These are phyloP conservation scores for Syrmaticus mikado DNA, from an alignment of 2,113 vertebrate species.

Conservation along the genomic window DNA sequence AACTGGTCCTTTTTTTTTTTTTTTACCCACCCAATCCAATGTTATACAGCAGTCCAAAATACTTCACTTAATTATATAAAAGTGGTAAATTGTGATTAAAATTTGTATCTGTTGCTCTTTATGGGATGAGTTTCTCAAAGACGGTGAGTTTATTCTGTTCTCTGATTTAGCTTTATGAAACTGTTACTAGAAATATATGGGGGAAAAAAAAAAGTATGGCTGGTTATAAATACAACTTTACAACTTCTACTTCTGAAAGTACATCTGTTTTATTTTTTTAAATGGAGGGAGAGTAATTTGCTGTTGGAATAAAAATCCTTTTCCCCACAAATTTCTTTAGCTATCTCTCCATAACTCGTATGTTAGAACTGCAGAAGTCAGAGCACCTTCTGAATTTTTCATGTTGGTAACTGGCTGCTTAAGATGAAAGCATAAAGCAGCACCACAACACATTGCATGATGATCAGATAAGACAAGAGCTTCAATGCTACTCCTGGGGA, in stretches of 20 bases:
- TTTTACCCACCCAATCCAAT: not conserved
- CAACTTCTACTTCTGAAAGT: not conserved
- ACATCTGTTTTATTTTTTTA: not conserved
- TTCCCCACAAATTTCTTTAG: not conserved
- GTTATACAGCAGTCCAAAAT: constrained; percentile 15
- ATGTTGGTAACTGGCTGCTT: not conserved
- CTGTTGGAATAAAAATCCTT: not conserved
- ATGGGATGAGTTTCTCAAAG: not conserved
- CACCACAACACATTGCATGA: not conserved
- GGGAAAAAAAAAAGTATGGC: not conserved
- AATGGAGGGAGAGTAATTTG: not conserved
- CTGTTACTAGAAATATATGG: not conserved
- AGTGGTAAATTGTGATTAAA: constrained; percentile 13
- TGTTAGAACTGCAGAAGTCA: not conserved
- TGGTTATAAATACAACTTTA: not conserved
- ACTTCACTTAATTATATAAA: not conserved
- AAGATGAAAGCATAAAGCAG: not conserved
- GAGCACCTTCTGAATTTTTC: not conserved
- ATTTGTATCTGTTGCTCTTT: not conserved
- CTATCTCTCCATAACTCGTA: not conserved
- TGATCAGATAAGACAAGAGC: not conserved
- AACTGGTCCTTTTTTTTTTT: constrained; percentile 11
- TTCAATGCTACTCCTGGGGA: not conserved
- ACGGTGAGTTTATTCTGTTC: not conserved
- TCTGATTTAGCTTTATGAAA: not conserved